Conservation (phyloP, 2,888 invertebrate genomes). For the Apamea crenata region DNA sequence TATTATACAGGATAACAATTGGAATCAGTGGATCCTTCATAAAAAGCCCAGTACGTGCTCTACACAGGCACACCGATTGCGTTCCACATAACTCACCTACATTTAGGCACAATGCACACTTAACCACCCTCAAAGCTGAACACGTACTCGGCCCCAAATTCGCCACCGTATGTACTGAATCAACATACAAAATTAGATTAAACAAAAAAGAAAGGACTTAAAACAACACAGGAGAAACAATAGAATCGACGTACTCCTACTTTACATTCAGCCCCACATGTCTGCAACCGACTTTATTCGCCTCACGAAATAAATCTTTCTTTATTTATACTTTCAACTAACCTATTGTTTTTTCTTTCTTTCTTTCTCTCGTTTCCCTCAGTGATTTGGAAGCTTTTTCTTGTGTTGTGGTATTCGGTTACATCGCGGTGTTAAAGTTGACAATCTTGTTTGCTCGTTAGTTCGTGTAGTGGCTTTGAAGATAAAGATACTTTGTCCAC, state of each 20-base stretch:
- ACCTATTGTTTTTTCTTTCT: slow-evolving; percentile 77
- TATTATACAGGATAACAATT: neutral
- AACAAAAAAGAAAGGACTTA: slow-evolving; percentile 57
- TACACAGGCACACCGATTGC: neutral
- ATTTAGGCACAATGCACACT: slow-evolving; percentile 16
- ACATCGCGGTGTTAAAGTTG: slow-evolving; percentile 44
- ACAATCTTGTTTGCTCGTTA: slow-evolving; percentile 26
- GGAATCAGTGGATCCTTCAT: neutral
- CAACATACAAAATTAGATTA: slow-evolving; percentile 65
- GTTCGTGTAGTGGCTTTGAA: slow-evolving; percentile 22
- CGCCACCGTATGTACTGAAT: slow-evolving; percentile 51
- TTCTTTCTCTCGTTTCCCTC: slow-evolving; percentile 66
- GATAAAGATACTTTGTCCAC: slow-evolving; percentile 27
- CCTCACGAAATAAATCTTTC: slow-evolving; percentile 83
- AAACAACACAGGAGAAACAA: slow-evolving; percentile 59
- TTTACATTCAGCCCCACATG: slow-evolving; percentile 78
- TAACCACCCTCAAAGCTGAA: slow-evolving; percentile 10
- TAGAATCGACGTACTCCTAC: slow-evolving; percentile 63
- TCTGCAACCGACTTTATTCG: slow-evolving; percentile 76
- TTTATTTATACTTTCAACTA: slow-evolving; percentile 81
- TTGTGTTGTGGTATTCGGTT: slow-evolving; percentile 51
- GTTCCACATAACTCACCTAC: neutral
- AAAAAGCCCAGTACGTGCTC: neutral
- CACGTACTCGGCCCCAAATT: slow-evolving; percentile 31
- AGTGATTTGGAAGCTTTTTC: slow-evolving; percentile 72